Conservation (phyloP, 2,113 vertebrate genomes). For the Plestiodon gilberti region DNA sequence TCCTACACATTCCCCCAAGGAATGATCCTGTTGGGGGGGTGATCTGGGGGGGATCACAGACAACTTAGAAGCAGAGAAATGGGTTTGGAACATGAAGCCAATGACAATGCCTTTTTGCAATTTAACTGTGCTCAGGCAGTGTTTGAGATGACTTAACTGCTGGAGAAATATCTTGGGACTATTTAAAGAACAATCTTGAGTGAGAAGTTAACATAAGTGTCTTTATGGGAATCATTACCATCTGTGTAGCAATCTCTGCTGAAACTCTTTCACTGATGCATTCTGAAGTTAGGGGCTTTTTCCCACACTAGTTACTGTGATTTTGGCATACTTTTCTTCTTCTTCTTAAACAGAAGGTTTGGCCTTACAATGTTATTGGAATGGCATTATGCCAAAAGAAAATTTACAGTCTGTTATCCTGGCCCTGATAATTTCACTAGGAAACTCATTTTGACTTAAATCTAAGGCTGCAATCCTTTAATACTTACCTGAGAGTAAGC, state of each 20-base stretch:
- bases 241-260: background rate
- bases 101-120: background rate
- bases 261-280: background rate
- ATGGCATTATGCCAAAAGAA: background rate
- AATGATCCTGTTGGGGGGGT: background rate
- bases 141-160: conserved; percentile 16
- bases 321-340: background rate
- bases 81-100: conserved; percentile 3
- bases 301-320: background rate
- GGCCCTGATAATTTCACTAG: background rate
- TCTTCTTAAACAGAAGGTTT: background rate
- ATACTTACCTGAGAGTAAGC: too few relatives aligned
- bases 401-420: background rate
- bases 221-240: background rate
- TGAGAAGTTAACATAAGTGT: conserved; percentile 15
- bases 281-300: background rate
- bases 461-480: background rate
- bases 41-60: background rate
- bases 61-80: background rate
- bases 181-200: conserved; percentile 25
- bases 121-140: background rate
- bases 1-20: background rate
- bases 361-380: background rate
- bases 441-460: background rate
- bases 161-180: conserved; percentile 2